These are phyloP conservation scores for Theocolax elegans DNA, from an alignment of 1,140 invertebrate species.

Conservation along the genomic window DNA sequence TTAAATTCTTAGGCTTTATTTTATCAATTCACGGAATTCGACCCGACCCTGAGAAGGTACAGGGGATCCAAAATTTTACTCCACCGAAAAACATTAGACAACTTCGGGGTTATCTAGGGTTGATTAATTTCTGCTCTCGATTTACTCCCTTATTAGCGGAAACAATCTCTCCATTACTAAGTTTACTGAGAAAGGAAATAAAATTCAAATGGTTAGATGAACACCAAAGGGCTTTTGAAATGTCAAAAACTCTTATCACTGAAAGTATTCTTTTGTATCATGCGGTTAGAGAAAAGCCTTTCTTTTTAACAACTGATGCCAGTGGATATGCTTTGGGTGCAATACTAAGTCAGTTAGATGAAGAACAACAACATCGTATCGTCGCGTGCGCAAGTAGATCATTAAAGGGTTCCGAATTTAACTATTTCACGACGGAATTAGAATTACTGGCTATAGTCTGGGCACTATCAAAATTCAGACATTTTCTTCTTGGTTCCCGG, in stretches of 20 bases:
- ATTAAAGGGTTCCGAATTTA: neutral
- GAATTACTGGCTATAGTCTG: slow-evolving; percentile 17
- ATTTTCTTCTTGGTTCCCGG: neutral
- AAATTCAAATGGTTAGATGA: neutral
- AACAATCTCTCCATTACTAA: neutral
- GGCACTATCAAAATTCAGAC: slow-evolving; percentile 17
- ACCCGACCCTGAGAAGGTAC: slow-evolving; percentile 8
- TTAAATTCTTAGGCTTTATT: slow-evolving; percentile 28
- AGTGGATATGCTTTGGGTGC: too few relatives aligned
- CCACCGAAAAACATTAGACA: slow-evolving; percentile 13
- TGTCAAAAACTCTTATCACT: neutral
- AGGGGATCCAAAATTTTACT: slow-evolving; percentile 24
- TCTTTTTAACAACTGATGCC: neutral
- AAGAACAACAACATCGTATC: neutral
- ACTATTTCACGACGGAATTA: too few relatives aligned
- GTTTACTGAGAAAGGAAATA: neutral
- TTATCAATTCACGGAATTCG: slow-evolving; percentile 13
- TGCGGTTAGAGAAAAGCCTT: neutral
- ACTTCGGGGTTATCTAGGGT: slow-evolving; percentile 10
- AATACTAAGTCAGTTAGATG: slow-evolving; percentile 5
- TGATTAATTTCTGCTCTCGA: slow-evolving; percentile 1
- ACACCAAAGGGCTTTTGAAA: neutral
- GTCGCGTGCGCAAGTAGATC: neutral
- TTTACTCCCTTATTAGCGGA: neutral
- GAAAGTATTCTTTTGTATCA: neutral